Evolutionary conservation across 2,113 vertebrate genomes (phyloP).

Genomic region (Crocuta crocuta): DNA sequence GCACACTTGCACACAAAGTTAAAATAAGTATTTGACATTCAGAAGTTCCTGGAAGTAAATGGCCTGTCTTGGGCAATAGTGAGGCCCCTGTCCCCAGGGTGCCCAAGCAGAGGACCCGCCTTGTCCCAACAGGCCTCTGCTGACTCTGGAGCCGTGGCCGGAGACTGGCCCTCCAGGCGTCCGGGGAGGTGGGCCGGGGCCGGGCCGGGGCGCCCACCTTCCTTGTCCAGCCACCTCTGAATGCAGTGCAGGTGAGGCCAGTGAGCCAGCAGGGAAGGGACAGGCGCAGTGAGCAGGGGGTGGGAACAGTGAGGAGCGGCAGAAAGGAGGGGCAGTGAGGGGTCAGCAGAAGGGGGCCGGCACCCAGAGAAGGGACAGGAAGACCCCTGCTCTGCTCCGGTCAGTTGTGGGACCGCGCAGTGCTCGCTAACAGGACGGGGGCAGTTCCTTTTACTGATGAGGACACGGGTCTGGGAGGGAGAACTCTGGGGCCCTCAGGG

Average conservation of each 20-base stretch:
- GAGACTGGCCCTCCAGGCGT: neutral
- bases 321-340: neutral
- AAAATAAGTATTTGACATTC: neutral
- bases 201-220: too few species aligned
- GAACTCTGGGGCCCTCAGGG: accelerated
- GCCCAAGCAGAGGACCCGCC: neutral
- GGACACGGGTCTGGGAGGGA: neutral
- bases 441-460: neutral
- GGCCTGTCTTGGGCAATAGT: neutral
- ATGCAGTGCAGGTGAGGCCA: neutral
- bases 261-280: neutral
- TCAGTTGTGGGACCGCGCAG: accelerated
- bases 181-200: too few species aligned
- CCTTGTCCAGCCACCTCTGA: too few species aligned
- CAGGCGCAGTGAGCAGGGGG: neutral
- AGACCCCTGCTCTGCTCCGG: too few species aligned
- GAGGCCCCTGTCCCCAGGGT: accelerated
- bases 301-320: too few species aligned
- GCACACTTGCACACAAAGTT: neutral
- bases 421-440: neutral
- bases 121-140: neutral
- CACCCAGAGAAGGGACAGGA: neutral
- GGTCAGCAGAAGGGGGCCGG: too few species aligned
- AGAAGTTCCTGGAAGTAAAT: neutral
- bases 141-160: neutral